phyloP scores from a whole-genome alignment of 2,113 vertebrate genomes.

The Dissostichus mawsoni region DNA sequence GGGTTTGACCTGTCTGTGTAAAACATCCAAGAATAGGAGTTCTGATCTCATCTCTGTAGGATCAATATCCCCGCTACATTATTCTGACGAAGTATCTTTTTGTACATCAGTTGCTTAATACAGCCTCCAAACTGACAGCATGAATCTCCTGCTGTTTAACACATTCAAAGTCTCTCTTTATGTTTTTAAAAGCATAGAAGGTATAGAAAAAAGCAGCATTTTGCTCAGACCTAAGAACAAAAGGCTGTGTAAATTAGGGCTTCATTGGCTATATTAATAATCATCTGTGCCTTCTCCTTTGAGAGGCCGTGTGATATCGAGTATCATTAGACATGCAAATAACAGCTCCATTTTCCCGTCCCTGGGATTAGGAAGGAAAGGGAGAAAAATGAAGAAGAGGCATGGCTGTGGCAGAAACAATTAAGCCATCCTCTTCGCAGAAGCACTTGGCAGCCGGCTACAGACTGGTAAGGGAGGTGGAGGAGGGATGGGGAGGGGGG shows the following conservation, averaged over 20 bases:
- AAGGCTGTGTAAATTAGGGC: slow-evolving; percentile 64
- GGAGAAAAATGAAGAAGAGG: slow-evolving; percentile 76
- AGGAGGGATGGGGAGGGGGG: slow-evolving; percentile 17
- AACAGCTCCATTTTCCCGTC: slow-evolving; percentile 79
- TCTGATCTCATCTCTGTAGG: slow-evolving; percentile 24
- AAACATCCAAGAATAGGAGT: slow-evolving; percentile 9
- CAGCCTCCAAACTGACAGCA: neutral
- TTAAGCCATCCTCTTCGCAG: slow-evolving; percentile 77
- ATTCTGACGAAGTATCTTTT: slow-evolving; percentile 28
- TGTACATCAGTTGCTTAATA: slow-evolving; percentile 1
- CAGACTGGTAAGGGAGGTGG: slow-evolving; percentile 33
- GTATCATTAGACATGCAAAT: slow-evolving; percentile 86
- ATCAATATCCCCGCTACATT: slow-evolving; percentile 36
- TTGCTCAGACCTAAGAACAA: slow-evolving; percentile 68
- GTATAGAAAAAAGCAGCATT: slow-evolving; percentile 54
- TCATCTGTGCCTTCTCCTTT: slow-evolving; percentile 75
- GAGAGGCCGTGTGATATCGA: slow-evolving; percentile 72
- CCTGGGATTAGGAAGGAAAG: slow-evolving; percentile 77
- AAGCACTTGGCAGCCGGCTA: slow-evolving; percentile 73
- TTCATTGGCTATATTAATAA: slow-evolving; percentile 75
- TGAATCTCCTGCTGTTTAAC: slow-evolving; percentile 15
- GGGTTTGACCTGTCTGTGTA: slow-evolving; percentile 9
- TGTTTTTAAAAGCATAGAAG: slow-evolving; percentile 49
- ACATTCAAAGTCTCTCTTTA: slow-evolving; percentile 27
- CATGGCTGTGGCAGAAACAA: slow-evolving; percentile 81